These are phyloP conservation scores for Timema cristinae DNA, from an alignment of 2,888 invertebrate species.

Conservation along the genomic window DNA sequence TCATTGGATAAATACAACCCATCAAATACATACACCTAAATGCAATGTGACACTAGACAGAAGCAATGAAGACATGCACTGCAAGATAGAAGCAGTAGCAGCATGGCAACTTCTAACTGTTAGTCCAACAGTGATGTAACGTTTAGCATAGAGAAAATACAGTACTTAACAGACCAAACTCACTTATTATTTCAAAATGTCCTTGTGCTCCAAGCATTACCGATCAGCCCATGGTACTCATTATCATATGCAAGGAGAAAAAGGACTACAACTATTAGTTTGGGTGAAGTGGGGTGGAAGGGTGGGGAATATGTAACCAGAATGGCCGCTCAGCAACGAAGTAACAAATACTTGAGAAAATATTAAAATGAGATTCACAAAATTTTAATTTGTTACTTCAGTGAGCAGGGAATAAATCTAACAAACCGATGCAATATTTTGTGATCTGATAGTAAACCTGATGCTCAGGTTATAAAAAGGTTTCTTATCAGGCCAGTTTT, in stretches of 20 bases:
- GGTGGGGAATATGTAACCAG: constrained; percentile 33
- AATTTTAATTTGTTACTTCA: constrained; percentile 33
- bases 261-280: constrained; percentile 31
- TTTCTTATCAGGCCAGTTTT: constrained; percentile 28
- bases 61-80: constrained; percentile 35
- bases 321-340: constrained; percentile 35
- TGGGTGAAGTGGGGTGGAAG: constrained; percentile 23
- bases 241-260: constrained; percentile 32
- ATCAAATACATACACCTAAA: constrained; percentile 36
- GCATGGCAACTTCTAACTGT: constrained; percentile 20
- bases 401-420: constrained; percentile 35
- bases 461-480: constrained; percentile 18
- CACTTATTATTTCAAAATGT: constrained; percentile 30
- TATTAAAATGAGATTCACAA: constrained; percentile 32
- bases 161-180: constrained; percentile 33
- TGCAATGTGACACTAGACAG: constrained; percentile 36
- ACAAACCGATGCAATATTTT: constrained; percentile 32
- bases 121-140: constrained; percentile 27
- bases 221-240: constrained; percentile 33
- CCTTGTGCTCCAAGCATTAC: constrained; percentile 36
- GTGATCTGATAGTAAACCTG: constrained; percentile 29
- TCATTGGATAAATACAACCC: constrained; percentile 36
- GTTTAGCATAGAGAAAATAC: constrained; percentile 33
- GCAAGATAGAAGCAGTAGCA: constrained; percentile 32
- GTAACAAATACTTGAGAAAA: constrained; percentile 34